Evolutionary conservation across 1,140 invertebrate species (phyloP).

Genomic region (Episyrphus balteatus): DNA sequence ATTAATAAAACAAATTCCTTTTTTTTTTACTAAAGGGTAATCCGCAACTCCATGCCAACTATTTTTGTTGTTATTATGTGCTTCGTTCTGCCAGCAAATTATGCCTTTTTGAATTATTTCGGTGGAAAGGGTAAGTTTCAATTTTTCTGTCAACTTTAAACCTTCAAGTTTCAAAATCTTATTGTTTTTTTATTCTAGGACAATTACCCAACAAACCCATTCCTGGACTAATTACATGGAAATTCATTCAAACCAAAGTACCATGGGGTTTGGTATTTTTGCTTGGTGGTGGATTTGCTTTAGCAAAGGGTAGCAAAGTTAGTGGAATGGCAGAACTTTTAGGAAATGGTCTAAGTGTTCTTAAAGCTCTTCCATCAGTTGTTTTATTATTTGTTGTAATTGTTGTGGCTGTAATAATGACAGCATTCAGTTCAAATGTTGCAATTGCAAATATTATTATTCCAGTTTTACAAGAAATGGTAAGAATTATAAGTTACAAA

Average conservation of each 20-base stretch:
- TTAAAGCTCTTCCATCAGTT: conserved; percentile 42
- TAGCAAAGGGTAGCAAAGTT: conserved; percentile 67
- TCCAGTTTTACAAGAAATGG: conserved; percentile 69
- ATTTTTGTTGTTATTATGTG: conserved; percentile 67
- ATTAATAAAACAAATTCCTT: too few relatives aligned
- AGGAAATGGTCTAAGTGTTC: conserved; percentile 49
- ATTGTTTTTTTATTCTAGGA: conserved; percentile 29
- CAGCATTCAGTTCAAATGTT: conserved; percentile 75
- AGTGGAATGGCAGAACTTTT: conserved; percentile 67
- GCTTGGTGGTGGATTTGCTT: conserved; percentile 73
- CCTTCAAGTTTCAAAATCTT: neutral
- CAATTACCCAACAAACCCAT: conserved; percentile 50
- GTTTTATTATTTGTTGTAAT: conserved; percentile 48
- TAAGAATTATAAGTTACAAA: conserved; percentile 8
- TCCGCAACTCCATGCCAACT: conserved; percentile 74
- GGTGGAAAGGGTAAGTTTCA: conserved; percentile 13
- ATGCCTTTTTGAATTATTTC: conserved; percentile 62
- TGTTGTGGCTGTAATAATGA: conserved; percentile 46
- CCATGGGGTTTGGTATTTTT: conserved; percentile 69
- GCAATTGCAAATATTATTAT: conserved; percentile 73
- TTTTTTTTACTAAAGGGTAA: conserved; percentile 41
- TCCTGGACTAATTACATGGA: conserved; percentile 63
- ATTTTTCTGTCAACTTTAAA: neutral
- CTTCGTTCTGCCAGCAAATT: conserved; percentile 67
- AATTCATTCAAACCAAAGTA: conserved; percentile 61